Evolutionary conservation across 2,113 vertebrate genomes (phyloP), one percentile per base, ranked within the genome.

Genomic region (Crocuta crocuta): DNA sequence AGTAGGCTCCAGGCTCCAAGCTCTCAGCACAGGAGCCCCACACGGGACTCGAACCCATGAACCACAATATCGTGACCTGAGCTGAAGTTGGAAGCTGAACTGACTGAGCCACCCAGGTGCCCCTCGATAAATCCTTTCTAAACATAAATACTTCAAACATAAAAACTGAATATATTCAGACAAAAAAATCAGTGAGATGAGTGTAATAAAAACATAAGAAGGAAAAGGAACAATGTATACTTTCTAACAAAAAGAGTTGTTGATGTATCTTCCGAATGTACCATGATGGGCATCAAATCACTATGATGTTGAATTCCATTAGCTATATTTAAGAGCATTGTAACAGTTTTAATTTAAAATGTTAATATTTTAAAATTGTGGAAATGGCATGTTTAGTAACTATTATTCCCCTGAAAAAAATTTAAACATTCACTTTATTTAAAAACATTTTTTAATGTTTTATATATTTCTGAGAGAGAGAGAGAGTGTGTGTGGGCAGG

Each of bases 301-400:
- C 45, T 71, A 10, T 81, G 6, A 55, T 61, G 66, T 68, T 94
- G 93, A 23, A 91, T 88, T 93, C 10, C 13, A 83, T 65, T 66
- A 93, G 73, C 58, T 81, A 89, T 89, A 95, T 93, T 95, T 94
- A 88, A 94, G 48, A 87, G 48, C 7, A 83, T 31, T 83, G 12
- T 81, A 91, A 68, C 2, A 63, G 39, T 84, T 93, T 90, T 95
- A 74, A 93, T 93, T 93, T 91, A 91, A 96, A 95, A 74, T 86
- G n/a, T 87, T 95, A 86, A 76, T 58, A 90, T 96, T 95, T 96
- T 90, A 96, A 87, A 65, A 94, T 61, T 95, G 55, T 50, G 13
- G 65, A 96, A 95, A 92, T 91, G 70, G 23, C 43, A 95, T n/a
- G 28, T 65, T 96, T 97, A 33, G 16, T 68, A 94, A 92, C 61